Evolutionary conservation across 2,888 invertebrate species (phyloP).

Genomic region (Nudaria mundana): DNA sequence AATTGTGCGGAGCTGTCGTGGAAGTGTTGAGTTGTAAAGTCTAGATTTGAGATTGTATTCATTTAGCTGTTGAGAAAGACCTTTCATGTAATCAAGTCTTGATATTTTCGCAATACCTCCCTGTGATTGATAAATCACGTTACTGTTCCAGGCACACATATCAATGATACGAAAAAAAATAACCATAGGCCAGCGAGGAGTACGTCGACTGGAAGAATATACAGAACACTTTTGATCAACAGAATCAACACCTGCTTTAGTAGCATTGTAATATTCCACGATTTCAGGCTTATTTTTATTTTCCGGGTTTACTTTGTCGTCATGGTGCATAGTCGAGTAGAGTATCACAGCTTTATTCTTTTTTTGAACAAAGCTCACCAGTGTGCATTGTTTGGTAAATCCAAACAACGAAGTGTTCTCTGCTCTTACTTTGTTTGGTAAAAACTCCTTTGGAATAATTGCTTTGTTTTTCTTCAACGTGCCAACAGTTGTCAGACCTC

Average conservation of each 20-base stretch:
- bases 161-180: slow-evolving; percentile 1
- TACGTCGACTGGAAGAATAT: slow-evolving; percentile 3
- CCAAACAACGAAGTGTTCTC: slow-evolving; percentile 1
- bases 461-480: slow-evolving; percentile 13
- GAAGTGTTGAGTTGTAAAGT: slow-evolving; percentile 3
- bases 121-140: slow-evolving; percentile 3
- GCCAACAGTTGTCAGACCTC: slow-evolving; percentile 15
- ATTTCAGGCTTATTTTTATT: not conserved
- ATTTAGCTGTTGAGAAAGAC: slow-evolving; percentile 2
- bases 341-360: slow-evolving; percentile 2
- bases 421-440: too few relatives aligned
- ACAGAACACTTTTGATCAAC: not conserved
- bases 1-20: slow-evolving; percentile 3
- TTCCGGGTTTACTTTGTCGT: not conserved
- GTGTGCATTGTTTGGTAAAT: slow-evolving; percentile 1
- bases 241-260: not conserved
- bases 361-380: not conserved
- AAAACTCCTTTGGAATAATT: not conserved
- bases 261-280: not conserved
- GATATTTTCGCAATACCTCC: not conserved
- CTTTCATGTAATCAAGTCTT: slow-evolving; percentile 5
- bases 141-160: slow-evolving; percentile 2
- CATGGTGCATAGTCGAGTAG: not conserved
- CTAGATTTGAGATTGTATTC: slow-evolving; percentile 5
- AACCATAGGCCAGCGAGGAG: slow-evolving; percentile 1